A percentile compares a stretch with the other conserved stretches of the same genome.
These are phyloP conservation scores for Zoanthus solanderi DNA, from an alignment of 92 coral and sea anemone genomes.

Conservation along the genomic window DNA sequence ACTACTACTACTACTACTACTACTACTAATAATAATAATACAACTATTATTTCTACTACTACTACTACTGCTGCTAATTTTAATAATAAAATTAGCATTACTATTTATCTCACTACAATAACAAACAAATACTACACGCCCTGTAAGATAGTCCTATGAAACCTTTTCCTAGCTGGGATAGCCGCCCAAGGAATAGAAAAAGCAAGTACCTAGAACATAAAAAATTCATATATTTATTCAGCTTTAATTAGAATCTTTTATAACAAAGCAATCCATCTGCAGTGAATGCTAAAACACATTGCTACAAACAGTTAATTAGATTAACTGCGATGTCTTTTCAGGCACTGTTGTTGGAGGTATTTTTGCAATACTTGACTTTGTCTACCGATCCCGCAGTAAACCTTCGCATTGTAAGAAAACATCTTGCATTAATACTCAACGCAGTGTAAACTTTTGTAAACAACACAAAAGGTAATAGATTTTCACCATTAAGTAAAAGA, in stretches of 20 bases:
- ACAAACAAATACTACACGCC: too few relatives aligned
- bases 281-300: slow-evolving; percentile 11
- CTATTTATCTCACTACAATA: not conserved
- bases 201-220: not conserved
- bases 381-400: slow-evolving; percentile 10
- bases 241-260: not conserved
- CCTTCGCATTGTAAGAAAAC: not conserved
- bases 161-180: too few relatives aligned
- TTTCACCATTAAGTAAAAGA: not conserved
- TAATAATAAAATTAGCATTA: not conserved
- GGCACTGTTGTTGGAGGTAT: not conserved
- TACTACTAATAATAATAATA: too few relatives aligned
- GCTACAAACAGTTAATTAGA: not conserved
- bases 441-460: not conserved
- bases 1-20: not conserved
- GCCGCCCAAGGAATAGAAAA: not conserved
- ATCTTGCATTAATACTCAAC: not conserved
- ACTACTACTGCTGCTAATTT: too few relatives aligned
- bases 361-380: not conserved
- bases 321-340: not conserved
- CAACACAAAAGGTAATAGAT: not conserved
- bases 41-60: too few relatives aligned
- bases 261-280: not conserved
- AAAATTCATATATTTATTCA: not conserved
- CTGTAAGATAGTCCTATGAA: too few relatives aligned